Evolutionary conservation across 2,888 invertebrate species (phyloP), one percentile per base, ranked within the genome.

Genomic region (Polietes domitor): DNA sequence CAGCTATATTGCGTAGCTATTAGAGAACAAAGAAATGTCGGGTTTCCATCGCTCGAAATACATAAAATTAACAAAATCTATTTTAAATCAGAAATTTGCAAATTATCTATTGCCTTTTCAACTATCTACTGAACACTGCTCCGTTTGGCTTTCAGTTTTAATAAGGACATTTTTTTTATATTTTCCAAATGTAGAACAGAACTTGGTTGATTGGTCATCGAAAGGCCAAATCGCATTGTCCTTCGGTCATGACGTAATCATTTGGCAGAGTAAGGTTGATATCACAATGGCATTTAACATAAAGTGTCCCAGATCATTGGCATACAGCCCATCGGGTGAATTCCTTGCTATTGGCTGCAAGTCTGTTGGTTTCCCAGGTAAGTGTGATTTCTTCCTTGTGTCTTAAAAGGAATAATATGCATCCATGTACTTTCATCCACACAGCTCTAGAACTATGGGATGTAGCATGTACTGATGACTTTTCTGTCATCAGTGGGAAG

Each of bases 191-290:
- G 1, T 28, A 89, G 90, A 89, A 82, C 83, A 86, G 3, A 92
- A 91, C 80, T 85, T 91, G 28, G 89, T 92, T 80, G 91, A 91
- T 75, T 92, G 92, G 92, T 91, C 91, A 0, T 55, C 85, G 0
- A 87, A 86, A 28, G 90, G 89, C 21, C 90, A 91, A 82, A 90
- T 92, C 55, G 92, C 91, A 0, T 88, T 91, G 7, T 90, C 91
- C 0, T 91, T 91, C 83, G 89, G 89, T 1, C 81, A 87, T n/a
- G 91, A 92, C 68, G 86, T 92, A 5, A 90, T 92, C 32, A 83
- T 92, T 17, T 92, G 92, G 91, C 88, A 87, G 9, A 89, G 90
- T 21, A 81, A 86, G 0, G 86, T 89, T 15, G 89, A 90, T 50
- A 80, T 87, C 7, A 91, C 91, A 2, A 87, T 90, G 87, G 83